Evolutionary conservation across 2,113 vertebrate genomes (phyloP).

Genomic region (Saguinus imperator): DNA sequence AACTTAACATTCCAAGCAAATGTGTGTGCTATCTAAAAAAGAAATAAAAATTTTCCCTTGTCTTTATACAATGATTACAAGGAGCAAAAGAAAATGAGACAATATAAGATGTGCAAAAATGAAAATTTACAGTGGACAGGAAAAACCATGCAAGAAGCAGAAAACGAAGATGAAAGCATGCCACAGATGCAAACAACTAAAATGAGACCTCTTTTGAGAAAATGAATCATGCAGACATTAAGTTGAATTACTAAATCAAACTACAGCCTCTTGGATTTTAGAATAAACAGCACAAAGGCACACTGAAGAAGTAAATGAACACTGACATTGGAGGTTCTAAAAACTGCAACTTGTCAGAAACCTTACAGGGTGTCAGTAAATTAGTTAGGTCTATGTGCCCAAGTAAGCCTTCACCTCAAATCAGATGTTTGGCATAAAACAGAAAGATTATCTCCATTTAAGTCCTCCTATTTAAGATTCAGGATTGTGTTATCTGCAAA

Average conservation of each 20-base stretch:
- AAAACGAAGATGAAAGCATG: conserved; percentile 21
- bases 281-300: not conserved
- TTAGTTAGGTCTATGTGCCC: not conserved
- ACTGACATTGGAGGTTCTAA: not conserved
- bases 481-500: conserved; percentile 2
- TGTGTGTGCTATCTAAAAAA: not conserved
- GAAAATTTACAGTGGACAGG: not conserved
- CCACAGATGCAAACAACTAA: not conserved
- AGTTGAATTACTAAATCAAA: conserved; percentile 34
- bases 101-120: not conserved
- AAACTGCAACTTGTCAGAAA: conserved; percentile 13
- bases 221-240: not conserved
- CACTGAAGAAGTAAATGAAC: not conserved
- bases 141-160: not conserved
- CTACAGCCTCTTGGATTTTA: conserved; percentile 20
- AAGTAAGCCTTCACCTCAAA: not conserved
- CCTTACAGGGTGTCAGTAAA: not conserved
- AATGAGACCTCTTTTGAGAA: conserved; percentile 24
- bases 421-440: conserved; percentile 45
- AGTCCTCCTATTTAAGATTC: conserved; percentile 44
- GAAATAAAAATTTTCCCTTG: conserved; percentile 16
- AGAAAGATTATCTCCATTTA: not conserved
- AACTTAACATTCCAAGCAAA: not conserved
- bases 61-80: conserved; percentile 19
- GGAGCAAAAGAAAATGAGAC: conserved; percentile 24